phyloP scores from a whole-genome alignment of 2,797 vertebrate species.

The Danio albolineatus region DNA sequence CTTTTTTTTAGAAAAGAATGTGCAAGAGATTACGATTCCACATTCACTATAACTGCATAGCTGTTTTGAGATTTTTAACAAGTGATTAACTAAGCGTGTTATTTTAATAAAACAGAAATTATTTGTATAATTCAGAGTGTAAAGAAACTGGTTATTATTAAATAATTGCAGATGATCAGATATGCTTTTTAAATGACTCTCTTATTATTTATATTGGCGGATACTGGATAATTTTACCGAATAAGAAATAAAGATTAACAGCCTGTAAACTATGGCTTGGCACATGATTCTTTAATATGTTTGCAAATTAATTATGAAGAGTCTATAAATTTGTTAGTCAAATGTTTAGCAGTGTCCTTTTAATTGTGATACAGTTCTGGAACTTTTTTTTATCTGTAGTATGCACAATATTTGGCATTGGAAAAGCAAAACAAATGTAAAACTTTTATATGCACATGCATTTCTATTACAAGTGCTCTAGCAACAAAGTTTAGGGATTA shows the following conservation, averaged over 20 bases:
- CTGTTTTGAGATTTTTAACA: background rate
- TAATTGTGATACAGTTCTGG: background rate
- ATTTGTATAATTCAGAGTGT: too few species aligned
- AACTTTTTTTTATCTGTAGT: too few species aligned
- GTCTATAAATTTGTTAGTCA: too few species aligned
- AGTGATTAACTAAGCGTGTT: background rate
- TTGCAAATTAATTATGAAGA: too few species aligned
- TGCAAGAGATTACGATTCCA: background rate
- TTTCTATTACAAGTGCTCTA: background rate
- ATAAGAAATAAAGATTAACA: too few species aligned
- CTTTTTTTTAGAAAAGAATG: background rate
- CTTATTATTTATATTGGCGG: too few species aligned
- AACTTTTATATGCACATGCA: background rate
- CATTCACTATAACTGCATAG: too few species aligned
- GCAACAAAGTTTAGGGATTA: constrained; percentile 3
- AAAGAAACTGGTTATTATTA: background rate
- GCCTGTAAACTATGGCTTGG: too few species aligned
- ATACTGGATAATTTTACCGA: too few species aligned
- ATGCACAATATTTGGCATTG: background rate
- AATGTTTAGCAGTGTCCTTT: background rate
- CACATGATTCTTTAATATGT: too few species aligned
- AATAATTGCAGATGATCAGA: background rate
- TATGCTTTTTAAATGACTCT: too few species aligned
- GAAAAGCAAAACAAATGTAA: constrained; percentile 1
- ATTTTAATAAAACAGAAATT: background rate